Evolutionary conservation across 2,888 invertebrate genomes (phyloP).

Genomic region (Parnassius mnemosyne): DNA sequence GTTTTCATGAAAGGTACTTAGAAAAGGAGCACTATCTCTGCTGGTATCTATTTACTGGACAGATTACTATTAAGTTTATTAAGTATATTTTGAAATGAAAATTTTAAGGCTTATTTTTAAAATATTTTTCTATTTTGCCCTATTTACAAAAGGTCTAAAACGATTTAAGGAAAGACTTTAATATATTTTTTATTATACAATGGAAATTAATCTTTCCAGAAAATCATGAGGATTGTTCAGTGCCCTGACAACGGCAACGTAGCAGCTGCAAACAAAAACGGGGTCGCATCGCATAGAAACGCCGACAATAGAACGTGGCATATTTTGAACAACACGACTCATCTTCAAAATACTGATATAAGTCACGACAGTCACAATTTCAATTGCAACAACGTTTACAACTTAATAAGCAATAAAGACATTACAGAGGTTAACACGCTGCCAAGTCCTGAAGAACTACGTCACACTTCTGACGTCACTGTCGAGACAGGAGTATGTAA

Average conservation of each 20-base stretch:
- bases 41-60: no score
- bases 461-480: conserved; percentile 38
- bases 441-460: conserved; percentile 31
- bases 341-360: conserved; percentile 39
- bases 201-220: conserved; percentile 48
- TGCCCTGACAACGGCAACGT: conserved; percentile 63
- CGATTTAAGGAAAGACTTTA: no score
- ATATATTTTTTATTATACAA: background rate
- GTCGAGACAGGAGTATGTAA: conserved; percentile 57
- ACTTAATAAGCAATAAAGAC: conserved; percentile 41
- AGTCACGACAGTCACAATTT: conserved; percentile 44
- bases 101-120: no score
- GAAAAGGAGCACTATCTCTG: no score
- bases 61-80: no score
- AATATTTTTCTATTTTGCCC: no score
- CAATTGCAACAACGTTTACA: conserved; percentile 45
- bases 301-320: conserved; percentile 47
- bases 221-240: conserved; percentile 65
- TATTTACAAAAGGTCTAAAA: no score
- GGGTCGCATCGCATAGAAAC: conserved; percentile 43
- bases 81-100: no score
- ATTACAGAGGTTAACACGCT: conserved; percentile 42
- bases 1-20: no score
- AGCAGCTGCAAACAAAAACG: conserved; percentile 42
- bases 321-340: conserved; percentile 38